Conservation (phyloP, 1,140 invertebrate genomes). For the Aphelenchoides besseyi region DNA sequence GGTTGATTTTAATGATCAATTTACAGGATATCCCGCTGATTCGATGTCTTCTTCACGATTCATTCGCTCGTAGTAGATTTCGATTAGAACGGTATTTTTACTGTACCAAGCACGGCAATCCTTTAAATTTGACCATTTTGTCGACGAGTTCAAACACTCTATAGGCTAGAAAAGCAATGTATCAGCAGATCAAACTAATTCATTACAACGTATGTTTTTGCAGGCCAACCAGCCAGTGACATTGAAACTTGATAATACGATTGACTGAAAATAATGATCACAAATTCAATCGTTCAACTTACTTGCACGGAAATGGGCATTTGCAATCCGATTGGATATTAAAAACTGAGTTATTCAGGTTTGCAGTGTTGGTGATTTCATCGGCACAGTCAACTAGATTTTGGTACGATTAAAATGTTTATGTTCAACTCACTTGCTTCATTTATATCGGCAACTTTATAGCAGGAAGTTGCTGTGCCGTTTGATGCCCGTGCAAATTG, state of each 20-base stretch:
- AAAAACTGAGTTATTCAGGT: not conserved
- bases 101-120: constrained; percentile 19
- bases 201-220: constrained; percentile 12
- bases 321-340: not conserved
- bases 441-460: constrained; percentile 8
- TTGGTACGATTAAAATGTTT: not conserved
- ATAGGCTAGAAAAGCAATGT: constrained; percentile 8
- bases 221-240: constrained; percentile 13
- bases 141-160: not conserved
- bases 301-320: constrained; percentile 12
- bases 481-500: not conserved
- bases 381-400: constrained; percentile 13
- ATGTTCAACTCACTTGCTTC: constrained; percentile 5
- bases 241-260: constrained; percentile 16
- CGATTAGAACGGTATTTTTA: constrained; percentile 19
- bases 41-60: constrained; percentile 15
- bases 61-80: constrained; percentile 30
- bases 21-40: constrained; percentile 21
- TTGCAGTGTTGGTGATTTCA: not conserved
- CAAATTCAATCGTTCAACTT: not conserved
- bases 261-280: constrained; percentile 4
- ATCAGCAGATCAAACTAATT: too few species aligned
- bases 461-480: constrained; percentile 6
- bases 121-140: not conserved
- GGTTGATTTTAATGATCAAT: not conserved